Percentiles rank a stretch among this genome's conserved stretches.
These are phyloP conservation scores for Geodia barretti DNA, from an alignment of 37 sponge, comb jelly and placozoan species.

Conservation along the genomic window DNA sequence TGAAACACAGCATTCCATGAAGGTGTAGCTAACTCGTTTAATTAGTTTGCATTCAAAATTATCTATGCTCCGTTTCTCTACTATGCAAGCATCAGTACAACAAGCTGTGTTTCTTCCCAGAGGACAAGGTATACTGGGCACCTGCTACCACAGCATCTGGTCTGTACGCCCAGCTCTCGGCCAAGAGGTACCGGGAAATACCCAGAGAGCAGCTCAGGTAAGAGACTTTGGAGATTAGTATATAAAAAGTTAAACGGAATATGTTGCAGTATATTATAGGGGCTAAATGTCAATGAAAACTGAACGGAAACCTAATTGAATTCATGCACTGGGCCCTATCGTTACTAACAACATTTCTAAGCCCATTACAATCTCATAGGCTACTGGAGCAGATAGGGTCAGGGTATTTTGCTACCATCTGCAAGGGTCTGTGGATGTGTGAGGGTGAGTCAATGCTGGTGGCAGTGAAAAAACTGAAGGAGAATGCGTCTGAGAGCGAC, in stretches of 20 bases:
- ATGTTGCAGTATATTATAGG: neutral
- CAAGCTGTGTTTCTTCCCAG: no score
- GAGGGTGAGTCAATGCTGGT: conserved; percentile 5
- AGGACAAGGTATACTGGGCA: conserved; percentile 24
- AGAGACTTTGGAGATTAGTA: no score
- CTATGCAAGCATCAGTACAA: no score
- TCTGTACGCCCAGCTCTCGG: conserved; percentile 32
- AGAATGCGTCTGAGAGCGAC: neutral
- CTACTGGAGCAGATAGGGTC: conserved; percentile 34
- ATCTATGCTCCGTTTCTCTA: no score
- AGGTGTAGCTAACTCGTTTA: no score
- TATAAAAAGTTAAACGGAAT: no score
- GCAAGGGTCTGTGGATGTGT: conserved; percentile 23
- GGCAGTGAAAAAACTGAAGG: conserved; percentile 45
- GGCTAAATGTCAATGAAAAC: neutral
- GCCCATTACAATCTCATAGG: no score
- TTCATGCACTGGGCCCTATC: neutral
- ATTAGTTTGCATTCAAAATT: no score
- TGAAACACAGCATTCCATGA: no score
- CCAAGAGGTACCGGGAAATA: conserved; percentile 46
- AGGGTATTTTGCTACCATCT: conserved; percentile 50
- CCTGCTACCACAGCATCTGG: conserved; percentile 23
- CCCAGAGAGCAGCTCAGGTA: conserved; percentile 28
- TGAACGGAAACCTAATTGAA: neutral
- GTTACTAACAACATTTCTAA: no score